phyloP scores from a whole-genome alignment of 2,888 invertebrate genomes.

The Agrilus mali region DNA sequence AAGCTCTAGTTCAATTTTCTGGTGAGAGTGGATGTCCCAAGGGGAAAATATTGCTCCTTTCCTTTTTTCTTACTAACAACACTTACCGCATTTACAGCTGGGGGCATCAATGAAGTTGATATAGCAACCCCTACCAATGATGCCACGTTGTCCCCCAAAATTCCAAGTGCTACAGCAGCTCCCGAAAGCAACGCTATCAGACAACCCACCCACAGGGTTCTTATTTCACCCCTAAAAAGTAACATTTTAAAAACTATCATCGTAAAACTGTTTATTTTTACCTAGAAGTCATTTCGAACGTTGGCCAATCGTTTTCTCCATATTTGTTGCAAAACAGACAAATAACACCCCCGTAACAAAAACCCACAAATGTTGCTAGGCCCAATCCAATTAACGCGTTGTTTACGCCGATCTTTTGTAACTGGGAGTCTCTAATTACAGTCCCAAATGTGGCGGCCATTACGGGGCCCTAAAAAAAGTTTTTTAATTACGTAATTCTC shows the following conservation, averaged over 20 bases:
- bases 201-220: slow-evolving; percentile 56
- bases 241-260: neutral
- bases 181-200: slow-evolving; percentile 68
- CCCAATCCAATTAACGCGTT: slow-evolving; percentile 56
- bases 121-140: slow-evolving; percentile 73
- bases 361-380: slow-evolving; percentile 53
- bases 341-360: slow-evolving; percentile 50
- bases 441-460: slow-evolving; percentile 65
- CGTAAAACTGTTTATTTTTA: slow-evolving; percentile 16
- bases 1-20: no score
- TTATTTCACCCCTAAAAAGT: slow-evolving; percentile 44
- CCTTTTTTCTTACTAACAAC: no score
- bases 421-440: slow-evolving; percentile 49
- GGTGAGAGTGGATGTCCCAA: no score
- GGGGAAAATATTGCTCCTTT: no score
- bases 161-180: slow-evolving; percentile 62
- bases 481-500: neutral
- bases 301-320: slow-evolving; percentile 48
- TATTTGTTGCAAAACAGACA: slow-evolving; percentile 43
- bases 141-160: slow-evolving; percentile 66
- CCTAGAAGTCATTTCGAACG: slow-evolving; percentile 51
- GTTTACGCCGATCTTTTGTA: slow-evolving; percentile 50
- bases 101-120: slow-evolving; percentile 66
- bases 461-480: slow-evolving; percentile 51
- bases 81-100: slow-evolving; percentile 65